These are phyloP conservation scores for Castor canadensis DNA, from an alignment of 2,113 vertebrate genomes.

Conservation along the genomic window DNA sequence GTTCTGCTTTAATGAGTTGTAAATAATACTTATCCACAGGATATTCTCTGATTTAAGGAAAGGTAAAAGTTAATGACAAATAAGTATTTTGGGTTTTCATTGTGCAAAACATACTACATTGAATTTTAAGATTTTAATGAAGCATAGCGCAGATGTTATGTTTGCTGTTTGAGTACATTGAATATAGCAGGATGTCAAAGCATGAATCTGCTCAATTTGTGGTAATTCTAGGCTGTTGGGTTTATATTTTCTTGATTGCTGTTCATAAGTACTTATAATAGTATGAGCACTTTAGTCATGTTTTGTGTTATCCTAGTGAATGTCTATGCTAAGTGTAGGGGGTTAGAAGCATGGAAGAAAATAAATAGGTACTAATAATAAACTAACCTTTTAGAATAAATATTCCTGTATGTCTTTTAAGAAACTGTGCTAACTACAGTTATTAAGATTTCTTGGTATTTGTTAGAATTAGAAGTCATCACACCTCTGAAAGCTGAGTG, in stretches of 20 bases:
- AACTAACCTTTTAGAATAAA: slow-evolving; percentile 58
- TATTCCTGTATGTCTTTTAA: background rate
- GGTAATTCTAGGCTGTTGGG: slow-evolving; percentile 45
- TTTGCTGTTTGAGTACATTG: background rate
- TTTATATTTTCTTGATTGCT: slow-evolving; percentile 67
- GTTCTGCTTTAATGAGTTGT: slow-evolving; percentile 1
- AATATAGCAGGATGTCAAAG: slow-evolving; percentile 1
- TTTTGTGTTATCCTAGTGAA: slow-evolving; percentile 17
- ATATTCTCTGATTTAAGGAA: background rate
- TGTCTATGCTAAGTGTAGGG: background rate
- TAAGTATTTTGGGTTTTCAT: background rate
- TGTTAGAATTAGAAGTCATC: background rate
- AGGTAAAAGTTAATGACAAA: background rate
- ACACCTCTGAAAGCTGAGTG: background rate
- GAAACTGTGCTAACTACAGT: background rate
- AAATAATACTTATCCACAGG: background rate
- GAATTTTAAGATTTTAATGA: background rate
- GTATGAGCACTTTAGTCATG: background rate
- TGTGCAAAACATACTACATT: background rate
- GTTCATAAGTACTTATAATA: slow-evolving; percentile 27
- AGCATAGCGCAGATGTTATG: background rate
- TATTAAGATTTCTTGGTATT: background rate
- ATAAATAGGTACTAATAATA: slow-evolving; percentile 27
- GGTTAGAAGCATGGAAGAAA: slow-evolving; percentile 45
- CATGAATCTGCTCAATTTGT: background rate